Evolutionary conservation across 1,140 invertebrate genomes (phyloP), one percentile per base, ranked within the genome.

Genomic region (Heliconius nattereri): DNA sequence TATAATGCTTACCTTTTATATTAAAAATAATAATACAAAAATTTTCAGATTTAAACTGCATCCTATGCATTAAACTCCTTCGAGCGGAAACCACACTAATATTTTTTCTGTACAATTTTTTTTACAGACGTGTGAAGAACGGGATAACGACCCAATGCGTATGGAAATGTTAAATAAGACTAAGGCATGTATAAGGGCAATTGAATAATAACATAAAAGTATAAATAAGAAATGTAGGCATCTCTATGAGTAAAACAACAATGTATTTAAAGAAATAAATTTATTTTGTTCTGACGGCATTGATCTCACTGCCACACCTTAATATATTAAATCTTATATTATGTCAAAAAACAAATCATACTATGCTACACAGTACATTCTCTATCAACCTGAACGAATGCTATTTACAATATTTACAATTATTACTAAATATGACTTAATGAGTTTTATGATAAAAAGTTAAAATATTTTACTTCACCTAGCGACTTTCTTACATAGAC

Each of bases 231-330:
- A 45, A 71, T n/a, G 13, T 35, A 29, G 52, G 52, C 7, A 11
- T 32, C 8, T 19, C 49, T 54, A 19, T 66, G 82, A 89, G 89
- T 88, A 85, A 92, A 92, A 93, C 85, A 82, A 89, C 71, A 79
- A 75, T 74, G 37, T 86, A 85, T 87, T 91, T 90, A 88, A 92
- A 92, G 90, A 92, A 92, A 92, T 92, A 92, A 89, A 85, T 89
- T 92, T 92, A 92, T 91, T 90, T 93, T 93, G 91, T 92, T 93
- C 91, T 85, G 84, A 85, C 86, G 86, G 85, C 87, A 81, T 85
- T 79, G 75, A 82, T 82, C 76, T 85, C 83, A 81, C 73, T 76
- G 70, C 76, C 81, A 81, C 80, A 82, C 74, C 35, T 73, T 66
- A 71, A 76, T 74, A 76, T 72, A 80, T 57, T 57, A 72, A 72